A percentile compares a stretch with the other conserved stretches of the same genome.
These are phyloP conservation scores for Tapera naevia DNA, from an alignment of 2,797 vertebrate species.

Conservation along the genomic window DNA sequence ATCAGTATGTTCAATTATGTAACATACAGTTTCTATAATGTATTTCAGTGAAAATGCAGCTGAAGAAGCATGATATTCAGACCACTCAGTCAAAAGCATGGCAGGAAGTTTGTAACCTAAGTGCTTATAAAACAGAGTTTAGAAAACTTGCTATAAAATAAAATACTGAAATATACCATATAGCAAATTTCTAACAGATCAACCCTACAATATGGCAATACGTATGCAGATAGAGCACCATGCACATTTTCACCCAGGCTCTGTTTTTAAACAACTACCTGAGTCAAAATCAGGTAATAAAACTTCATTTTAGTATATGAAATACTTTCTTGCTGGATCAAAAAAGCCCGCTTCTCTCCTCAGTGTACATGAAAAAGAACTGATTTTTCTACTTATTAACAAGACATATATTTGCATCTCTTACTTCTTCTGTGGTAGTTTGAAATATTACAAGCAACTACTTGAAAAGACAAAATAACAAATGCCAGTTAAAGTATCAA, in stretches of 20 bases:
- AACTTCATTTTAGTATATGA: background rate
- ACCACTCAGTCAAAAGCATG: background rate
- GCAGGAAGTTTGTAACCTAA: background rate
- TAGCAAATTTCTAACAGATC: background rate
- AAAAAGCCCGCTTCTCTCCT: background rate
- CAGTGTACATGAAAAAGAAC: background rate
- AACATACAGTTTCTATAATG: background rate
- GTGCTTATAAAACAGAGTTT: background rate
- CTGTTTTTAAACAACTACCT: background rate
- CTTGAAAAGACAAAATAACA: background rate
- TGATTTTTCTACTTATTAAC: background rate
- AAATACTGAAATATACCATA: conserved; percentile 1
- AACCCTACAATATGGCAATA: background rate
- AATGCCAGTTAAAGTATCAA: background rate
- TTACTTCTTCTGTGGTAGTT: background rate
- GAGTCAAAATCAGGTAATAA: background rate
- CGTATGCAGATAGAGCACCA: background rate
- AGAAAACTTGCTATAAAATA: background rate
- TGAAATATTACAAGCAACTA: background rate
- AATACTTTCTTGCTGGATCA: background rate
- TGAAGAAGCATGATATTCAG: background rate
- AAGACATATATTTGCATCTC: background rate
- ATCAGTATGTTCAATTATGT: background rate
- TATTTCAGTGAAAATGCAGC: background rate
- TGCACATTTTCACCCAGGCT: background rate